These are phyloP conservation scores for Capreolus pygargus DNA, from an alignment of 2,113 vertebrate species.

Conservation along the genomic window DNA sequence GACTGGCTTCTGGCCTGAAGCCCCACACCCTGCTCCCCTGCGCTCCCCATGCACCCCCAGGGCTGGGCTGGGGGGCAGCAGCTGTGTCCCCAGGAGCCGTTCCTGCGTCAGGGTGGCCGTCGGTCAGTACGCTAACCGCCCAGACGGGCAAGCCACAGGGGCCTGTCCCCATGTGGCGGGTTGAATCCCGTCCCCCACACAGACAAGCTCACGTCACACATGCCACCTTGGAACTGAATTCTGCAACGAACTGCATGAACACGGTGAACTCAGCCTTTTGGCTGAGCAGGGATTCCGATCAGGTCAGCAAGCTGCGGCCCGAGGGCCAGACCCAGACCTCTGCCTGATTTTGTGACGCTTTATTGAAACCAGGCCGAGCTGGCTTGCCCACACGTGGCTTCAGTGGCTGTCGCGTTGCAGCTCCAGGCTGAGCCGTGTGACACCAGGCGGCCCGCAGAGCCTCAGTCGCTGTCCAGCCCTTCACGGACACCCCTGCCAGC, in stretches of 20 bases:
- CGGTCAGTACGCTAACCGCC: accelerated
- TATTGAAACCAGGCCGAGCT: accelerated
- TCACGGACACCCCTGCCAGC: accelerated
- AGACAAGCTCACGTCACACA: accelerated
- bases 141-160: accelerated
- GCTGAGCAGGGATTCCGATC: accelerated
- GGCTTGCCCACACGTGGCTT: accelerated
- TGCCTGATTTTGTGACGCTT: neutral
- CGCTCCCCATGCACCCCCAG: accelerated
- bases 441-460: accelerated
- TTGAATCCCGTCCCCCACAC: too few relatives aligned
- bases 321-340: accelerated
- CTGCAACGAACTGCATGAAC: neutral
- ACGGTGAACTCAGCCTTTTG: accelerated
- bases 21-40: neutral
- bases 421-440: neutral
- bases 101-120: neutral
- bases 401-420: accelerated
- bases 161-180: accelerated
- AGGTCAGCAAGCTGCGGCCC: accelerated
- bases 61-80: neutral
- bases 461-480: accelerated
- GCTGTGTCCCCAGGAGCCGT: neutral
- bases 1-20: neutral
- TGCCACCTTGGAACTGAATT: accelerated